Conservation (phyloP, 1,140 invertebrate genomes). For the Lycorma delicatula region DNA sequence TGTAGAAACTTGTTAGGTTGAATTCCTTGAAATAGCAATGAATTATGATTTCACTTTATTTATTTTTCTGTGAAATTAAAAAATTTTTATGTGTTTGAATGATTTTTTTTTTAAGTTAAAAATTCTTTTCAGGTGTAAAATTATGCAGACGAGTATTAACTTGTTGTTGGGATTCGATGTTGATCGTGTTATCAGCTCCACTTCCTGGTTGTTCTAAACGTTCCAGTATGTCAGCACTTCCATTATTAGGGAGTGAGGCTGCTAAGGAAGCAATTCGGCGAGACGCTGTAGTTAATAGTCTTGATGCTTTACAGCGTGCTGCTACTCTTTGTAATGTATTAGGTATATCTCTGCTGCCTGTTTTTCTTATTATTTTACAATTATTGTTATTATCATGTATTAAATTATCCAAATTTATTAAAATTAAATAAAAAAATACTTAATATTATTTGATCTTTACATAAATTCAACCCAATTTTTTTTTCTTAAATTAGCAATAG, state of each 20-base stretch:
- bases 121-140: slow-evolving; percentile 39
- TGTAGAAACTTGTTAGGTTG: slow-evolving; percentile 31
- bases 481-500: too few species aligned
- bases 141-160: slow-evolving; percentile 58
- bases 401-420: too few species aligned
- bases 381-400: too few species aligned
- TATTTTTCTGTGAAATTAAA: slow-evolving; percentile 4
- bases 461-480: too few species aligned
- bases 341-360: too few species aligned
- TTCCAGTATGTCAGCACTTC: slow-evolving; percentile 7
- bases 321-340: slow-evolving; percentile 46
- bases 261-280: slow-evolving; percentile 52
- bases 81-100: slow-evolving; percentile 10
- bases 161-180: slow-evolving; percentile 84
- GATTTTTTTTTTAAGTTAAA: neutral
- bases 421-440: too few species aligned
- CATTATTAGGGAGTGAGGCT: slow-evolving; percentile 41
- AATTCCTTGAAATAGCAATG: neutral
- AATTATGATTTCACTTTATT: too few species aligned
- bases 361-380: too few species aligned
- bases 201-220: slow-evolving; percentile 38
- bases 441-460: too few species aligned
- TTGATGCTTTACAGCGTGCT: slow-evolving; percentile 78
- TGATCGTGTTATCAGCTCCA: slow-evolving; percentile 74
- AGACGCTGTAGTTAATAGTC: slow-evolving; percentile 61